Evolutionary conservation across 2,113 vertebrate species (phyloP), one percentile per base, ranked within the genome.

Genomic region (Megaptera novaeangliae): DNA sequence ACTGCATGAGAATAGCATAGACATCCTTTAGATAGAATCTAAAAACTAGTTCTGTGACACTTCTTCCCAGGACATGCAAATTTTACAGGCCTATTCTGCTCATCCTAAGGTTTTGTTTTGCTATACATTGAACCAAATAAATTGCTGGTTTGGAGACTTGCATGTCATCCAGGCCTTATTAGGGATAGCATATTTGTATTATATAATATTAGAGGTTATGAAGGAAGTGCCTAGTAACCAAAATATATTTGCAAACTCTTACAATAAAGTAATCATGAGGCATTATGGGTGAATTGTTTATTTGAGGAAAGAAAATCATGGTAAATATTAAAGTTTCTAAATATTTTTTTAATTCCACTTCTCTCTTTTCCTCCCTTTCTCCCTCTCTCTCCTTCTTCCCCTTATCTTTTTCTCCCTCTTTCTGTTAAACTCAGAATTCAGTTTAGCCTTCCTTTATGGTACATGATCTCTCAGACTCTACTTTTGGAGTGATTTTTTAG

Each of bases 1-100:
- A 36, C 4, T 41, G 2, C 6, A 31, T 11, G 7, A n/a, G 15
- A 84, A 23, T 2, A 61, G 1, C 2, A 17, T 29, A 41, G 27
- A 57, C 23, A 44, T 34, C 3, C 23, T 69, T 36, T 20, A 95
- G 15, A 55, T 1, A 57, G n/a, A 14, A 4, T 9, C 34, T 29
- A 52, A 44, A 68, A 23, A 46, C 2, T 27, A 69, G 9, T 57
- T 81, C 18, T 46, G 7, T 21, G 27, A 68, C 23, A 64, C 6
- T 25, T 25, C 5, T 71, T 46, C 12, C 8, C 15, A 64, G 27
- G 11, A 3, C 6, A 9, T 21, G 5, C 2, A 13, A 91, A 20
- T 88, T 34, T 68, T 36, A 46, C 4, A 36, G 27, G 18, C 0
- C 29, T 81, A 6, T 31, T 27, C 21, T 39, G 5, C 2, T 55